Conservation (phyloP, 2,797 vertebrate genomes). For the Sylvilagus floridanus region DNA sequence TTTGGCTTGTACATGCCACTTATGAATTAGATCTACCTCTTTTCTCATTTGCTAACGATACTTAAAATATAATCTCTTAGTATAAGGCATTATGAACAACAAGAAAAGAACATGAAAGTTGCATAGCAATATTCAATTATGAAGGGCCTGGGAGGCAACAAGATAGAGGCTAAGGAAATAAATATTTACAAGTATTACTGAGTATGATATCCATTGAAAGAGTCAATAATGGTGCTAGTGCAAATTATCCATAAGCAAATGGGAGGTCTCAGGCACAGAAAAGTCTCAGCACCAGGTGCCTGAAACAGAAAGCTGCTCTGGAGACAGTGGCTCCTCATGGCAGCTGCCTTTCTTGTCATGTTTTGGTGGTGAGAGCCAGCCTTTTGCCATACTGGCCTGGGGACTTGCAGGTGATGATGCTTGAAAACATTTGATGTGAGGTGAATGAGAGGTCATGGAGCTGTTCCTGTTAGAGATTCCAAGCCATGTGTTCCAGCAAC, state of each 20-base stretch:
- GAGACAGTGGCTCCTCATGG: neutral
- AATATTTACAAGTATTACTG: neutral
- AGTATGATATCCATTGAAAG: neutral
- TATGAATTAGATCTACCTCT: slow-evolving; percentile 10
- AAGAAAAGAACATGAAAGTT: neutral
- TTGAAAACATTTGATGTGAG: neutral
- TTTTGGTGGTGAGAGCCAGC: neutral
- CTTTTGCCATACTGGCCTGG: neutral
- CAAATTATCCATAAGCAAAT: neutral
- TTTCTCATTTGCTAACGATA: slow-evolving; percentile 22
- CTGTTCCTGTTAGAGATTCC: neutral
- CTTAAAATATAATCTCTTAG: neutral
- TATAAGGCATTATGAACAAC: neutral
- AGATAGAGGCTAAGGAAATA: neutral
- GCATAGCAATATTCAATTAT: neutral
- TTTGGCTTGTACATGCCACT: neutral
- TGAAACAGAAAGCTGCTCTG: neutral
- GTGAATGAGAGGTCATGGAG: neutral
- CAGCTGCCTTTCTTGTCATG: neutral
- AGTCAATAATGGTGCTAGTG: neutral
- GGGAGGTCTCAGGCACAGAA: too few relatives aligned
- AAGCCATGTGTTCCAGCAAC: neutral
- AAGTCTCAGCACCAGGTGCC: neutral
- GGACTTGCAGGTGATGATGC: neutral
- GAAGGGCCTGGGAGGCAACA: neutral